These are phyloP conservation scores for Oreortyx pictus DNA, from an alignment of 2,797 vertebrate genomes.

Conservation along the genomic window DNA sequence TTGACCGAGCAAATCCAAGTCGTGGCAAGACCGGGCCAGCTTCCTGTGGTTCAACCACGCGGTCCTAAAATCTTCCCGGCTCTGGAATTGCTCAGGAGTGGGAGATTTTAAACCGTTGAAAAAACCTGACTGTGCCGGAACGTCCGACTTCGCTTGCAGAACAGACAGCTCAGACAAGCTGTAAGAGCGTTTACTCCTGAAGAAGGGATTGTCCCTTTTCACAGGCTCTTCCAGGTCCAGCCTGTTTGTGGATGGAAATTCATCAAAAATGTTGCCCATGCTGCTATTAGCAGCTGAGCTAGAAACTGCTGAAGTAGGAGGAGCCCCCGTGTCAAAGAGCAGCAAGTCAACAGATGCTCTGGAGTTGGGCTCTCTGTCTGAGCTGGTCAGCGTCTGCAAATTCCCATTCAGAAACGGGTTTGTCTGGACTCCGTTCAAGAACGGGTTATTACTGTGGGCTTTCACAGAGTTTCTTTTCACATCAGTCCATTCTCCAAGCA, in stretches of 20 bases:
- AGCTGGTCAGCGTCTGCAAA: constrained; percentile 59
- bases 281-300: constrained; percentile 75
- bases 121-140: constrained; percentile 81
- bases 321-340: constrained; percentile 84
- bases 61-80: constrained; percentile 93
- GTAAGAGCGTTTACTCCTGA: constrained; percentile 95
- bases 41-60: constrained; percentile 97
- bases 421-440: constrained; percentile 83
- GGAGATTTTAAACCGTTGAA: constrained; percentile 92
- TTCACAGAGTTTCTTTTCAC: constrained; percentile 73
- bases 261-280: constrained; percentile 81
- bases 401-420: constrained; percentile 87
- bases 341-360: constrained; percentile 84
- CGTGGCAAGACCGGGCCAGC: constrained; percentile 94
- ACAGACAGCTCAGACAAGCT: constrained; percentile 95
- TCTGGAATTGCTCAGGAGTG: constrained; percentile 94
- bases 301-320: constrained; percentile 66
- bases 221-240: constrained; percentile 66
- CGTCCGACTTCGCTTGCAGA: constrained; percentile 88
- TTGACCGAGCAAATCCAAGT: constrained; percentile 92
- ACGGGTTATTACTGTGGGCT: constrained; percentile 82
- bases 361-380: constrained; percentile 70
- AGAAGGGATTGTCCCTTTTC: constrained; percentile 90
- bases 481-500: constrained; percentile 85
- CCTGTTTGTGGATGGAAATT: constrained; percentile 73